phyloP scores from a whole-genome alignment of 2,888 invertebrate genomes.

The Rhopalosiphum nymphaeae region DNA sequence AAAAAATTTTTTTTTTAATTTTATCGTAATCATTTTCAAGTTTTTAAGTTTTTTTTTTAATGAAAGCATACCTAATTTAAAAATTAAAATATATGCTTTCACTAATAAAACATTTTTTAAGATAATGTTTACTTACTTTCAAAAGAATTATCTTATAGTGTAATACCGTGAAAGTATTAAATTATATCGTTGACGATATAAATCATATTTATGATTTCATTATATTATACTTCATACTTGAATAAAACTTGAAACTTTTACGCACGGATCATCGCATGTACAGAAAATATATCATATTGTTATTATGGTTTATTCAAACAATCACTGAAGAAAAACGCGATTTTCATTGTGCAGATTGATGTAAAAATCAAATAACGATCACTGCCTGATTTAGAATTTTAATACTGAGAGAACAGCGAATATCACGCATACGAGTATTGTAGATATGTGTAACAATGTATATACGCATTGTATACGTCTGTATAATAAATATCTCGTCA shows the following conservation, averaged over 20 bases:
- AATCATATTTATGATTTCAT: neutral
- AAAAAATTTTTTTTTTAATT: neutral
- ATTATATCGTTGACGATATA: neutral
- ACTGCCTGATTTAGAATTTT: neutral
- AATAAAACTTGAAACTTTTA: neutral
- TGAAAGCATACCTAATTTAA: neutral
- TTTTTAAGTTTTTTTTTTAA: neutral
- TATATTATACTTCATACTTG: neutral
- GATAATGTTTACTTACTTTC: neutral
- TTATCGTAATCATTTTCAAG: neutral
- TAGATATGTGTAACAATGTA: neutral
- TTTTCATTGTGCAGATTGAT: neutral
- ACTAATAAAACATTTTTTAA: neutral
- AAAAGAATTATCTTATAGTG: neutral
- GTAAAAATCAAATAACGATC: neutral
- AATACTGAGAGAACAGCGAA: neutral
- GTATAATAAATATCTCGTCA: constrained; percentile 6
- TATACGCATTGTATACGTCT: neutral
- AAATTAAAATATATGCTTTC: neutral
- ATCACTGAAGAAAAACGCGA: neutral
- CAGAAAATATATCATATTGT: neutral
- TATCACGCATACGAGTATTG: neutral
- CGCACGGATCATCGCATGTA: neutral
- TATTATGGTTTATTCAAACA: neutral
- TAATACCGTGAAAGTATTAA: neutral